Evolutionary conservation across 1,140 invertebrate genomes (phyloP).

Genomic region (Hestina assimilis): DNA sequence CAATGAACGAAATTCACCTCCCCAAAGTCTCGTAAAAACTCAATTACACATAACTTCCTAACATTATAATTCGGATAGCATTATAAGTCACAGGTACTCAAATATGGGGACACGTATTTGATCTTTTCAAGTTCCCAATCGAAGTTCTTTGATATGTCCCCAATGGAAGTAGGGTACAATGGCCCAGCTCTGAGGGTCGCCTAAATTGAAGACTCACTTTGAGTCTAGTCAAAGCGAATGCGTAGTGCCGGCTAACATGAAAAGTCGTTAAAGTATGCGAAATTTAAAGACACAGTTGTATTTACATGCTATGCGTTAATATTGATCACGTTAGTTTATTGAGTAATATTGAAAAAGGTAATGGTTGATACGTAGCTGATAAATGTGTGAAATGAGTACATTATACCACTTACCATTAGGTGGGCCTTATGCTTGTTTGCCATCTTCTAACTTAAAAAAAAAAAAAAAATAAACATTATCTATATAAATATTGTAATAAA

Average conservation of each 20-base stretch:
- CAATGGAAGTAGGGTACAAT: constrained; percentile 47
- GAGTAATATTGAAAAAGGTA: no score
- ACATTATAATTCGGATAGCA: constrained; percentile 36
- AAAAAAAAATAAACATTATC: no score
- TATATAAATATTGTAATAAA: no score
- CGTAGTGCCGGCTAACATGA: constrained; percentile 30
- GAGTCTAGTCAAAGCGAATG: constrained; percentile 58
- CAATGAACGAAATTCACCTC: no score
- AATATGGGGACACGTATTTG: constrained; percentile 51
- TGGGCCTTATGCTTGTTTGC: no score
- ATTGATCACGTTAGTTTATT: no score
- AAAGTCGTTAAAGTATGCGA: constrained; percentile 21
- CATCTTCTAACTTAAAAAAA: no score
- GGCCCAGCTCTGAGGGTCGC: constrained; percentile 41
- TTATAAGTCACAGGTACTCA: constrained; percentile 55
- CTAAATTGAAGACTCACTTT: constrained; percentile 51
- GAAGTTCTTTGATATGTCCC: constrained; percentile 63
- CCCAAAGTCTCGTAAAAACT: no score
- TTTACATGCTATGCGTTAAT: neutral
- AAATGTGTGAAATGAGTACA: no score
- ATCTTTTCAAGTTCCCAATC: constrained; percentile 72
- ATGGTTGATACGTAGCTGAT: no score
- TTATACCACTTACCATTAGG: no score
- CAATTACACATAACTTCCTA: constrained; percentile 10
- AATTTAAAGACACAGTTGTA: neutral